Conservation (phyloP, 1,140 invertebrate genomes). For the Caenorhabditis remanei region DNA sequence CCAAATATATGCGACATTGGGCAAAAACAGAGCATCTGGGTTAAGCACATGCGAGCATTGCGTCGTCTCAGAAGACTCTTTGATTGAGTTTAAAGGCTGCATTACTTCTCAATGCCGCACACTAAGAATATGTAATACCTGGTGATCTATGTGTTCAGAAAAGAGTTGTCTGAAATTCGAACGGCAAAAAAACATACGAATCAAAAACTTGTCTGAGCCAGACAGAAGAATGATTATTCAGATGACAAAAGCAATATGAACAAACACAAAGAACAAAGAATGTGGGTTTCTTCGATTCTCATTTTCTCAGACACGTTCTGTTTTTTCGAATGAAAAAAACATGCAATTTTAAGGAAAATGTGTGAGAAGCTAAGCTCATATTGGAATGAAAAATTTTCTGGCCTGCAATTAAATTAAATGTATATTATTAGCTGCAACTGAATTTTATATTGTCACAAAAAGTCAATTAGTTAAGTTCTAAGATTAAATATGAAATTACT, state of each 20-base stretch:
- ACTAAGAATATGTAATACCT: slow-evolving; percentile 16
- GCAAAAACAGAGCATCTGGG: slow-evolving; percentile 55
- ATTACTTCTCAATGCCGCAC: neutral
- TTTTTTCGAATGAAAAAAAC: neutral
- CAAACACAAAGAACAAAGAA: neutral
- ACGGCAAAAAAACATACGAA: neutral
- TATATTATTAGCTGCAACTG: no score
- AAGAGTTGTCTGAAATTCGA: neutral
- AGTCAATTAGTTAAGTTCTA: no score
- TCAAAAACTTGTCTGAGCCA: neutral
- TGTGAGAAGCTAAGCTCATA: neutral
- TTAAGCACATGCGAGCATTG: slow-evolving; percentile 30
- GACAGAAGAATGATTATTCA: slow-evolving; percentile 5
- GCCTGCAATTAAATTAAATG: no score
- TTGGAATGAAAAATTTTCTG: no score
- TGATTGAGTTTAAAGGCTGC: slow-evolving; percentile 36
- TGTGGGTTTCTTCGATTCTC: neutral
- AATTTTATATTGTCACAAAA: no score
- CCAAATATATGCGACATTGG: slow-evolving; percentile 53
- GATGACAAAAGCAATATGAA: neutral
- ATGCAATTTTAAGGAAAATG: neutral
- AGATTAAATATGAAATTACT: no score
- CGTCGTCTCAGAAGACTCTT: slow-evolving; percentile 21
- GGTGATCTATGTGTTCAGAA: slow-evolving; percentile 2
- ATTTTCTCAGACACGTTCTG: neutral